These are phyloP conservation scores for Aspidoscelis tigris DNA, from an alignment of 2,113 vertebrate genomes.

Conservation along the genomic window DNA sequence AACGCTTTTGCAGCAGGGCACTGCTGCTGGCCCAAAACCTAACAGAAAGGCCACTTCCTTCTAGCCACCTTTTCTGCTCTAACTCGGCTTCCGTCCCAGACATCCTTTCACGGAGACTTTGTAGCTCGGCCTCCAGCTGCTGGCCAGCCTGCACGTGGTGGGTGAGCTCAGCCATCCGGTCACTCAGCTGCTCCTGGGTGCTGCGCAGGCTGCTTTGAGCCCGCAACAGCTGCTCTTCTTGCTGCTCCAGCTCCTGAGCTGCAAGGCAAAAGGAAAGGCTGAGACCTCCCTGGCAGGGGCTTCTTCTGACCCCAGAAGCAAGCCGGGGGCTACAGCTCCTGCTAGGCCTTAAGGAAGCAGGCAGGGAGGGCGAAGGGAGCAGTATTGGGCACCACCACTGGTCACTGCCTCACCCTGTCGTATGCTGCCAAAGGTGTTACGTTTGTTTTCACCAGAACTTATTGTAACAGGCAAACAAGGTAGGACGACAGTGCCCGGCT, in stretches of 20 bases:
- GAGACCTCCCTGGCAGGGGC: not conserved
- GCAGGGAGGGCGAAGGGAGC: not conserved
- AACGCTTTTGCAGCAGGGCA: too few species aligned
- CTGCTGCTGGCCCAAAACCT: too few species aligned
- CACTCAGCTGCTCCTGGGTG: slow-evolving; percentile 59
- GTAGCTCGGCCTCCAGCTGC: slow-evolving; percentile 54
- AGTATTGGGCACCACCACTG: too few species aligned
- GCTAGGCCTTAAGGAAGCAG: not conserved
- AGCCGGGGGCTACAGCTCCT: not conserved
- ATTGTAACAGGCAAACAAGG: too few species aligned
- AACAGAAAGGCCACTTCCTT: not conserved
- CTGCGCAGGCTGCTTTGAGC: slow-evolving; percentile 46
- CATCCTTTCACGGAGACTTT: slow-evolving; percentile 38
- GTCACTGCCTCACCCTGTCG: too few species aligned
- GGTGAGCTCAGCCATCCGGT: slow-evolving; percentile 37
- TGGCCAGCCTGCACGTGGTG: slow-evolving; percentile 52
- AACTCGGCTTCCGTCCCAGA: slow-evolving; percentile 42
- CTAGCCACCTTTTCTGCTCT: slow-evolving; percentile 61
- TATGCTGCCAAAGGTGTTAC: too few species aligned
- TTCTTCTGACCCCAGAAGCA: not conserved
- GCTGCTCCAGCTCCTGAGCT: slow-evolving; percentile 68
- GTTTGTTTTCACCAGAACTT: too few species aligned
- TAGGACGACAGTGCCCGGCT: too few species aligned
- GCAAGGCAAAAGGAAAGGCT: not conserved
- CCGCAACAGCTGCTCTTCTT: slow-evolving; percentile 66